Base-by-base conservation (phyloP, 2,797 vertebrate species). In the Oreonectes daqikongensis region DNA sequence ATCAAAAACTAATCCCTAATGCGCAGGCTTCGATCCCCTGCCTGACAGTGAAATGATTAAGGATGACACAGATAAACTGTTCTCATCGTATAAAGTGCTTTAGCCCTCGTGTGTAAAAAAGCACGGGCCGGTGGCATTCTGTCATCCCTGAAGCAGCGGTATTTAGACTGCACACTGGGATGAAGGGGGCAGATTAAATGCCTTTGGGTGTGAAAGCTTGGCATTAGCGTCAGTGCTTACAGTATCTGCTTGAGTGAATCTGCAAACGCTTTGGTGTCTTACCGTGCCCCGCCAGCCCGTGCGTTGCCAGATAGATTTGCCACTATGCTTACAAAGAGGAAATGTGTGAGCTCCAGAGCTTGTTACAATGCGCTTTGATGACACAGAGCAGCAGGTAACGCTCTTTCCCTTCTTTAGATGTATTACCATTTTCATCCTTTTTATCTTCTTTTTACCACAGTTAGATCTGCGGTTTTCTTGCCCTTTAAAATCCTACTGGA, bases 161-260 rank as follows among this genome's bases (percentile, higher is more conserved):
- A 90, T 92, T 92, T 92, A 87, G 87, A 90, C 87, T 88, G 86
- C 90, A 88, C 88, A 84, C 82, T 24, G 50, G 77, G 61, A 89
- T 88, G 80, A 88, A 86, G 85, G 85, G 88, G 78, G 77, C 68
- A 80, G 81, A 90, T 90, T 89, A 89, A 90, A 90, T 89, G 84
- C 81, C 83, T 87, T 85, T 79, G 77, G 84, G 86, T 85, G 85
- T 82, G 82, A 82, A 84, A 87, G 85, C 74, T 77, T 80, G 83
- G 83, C 83, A 82, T 85, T 85, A 85, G 82, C 68, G 67, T 75
- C 80, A 71, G 63, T 63, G 66, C 69, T 79, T 72, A 57, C 63
- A 76, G 79, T 82, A 81, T 77, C 70, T 60, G 78, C 68, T 70
- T 75, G 73, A 85, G 57, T 74, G 80, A 82, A 75, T 74, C 71